Percentiles rank a stretch among this genome's conserved stretches.
Evolutionary conservation across 2,888 invertebrate genomes (phyloP).

Genomic region (Cybosia mesomella): DNA sequence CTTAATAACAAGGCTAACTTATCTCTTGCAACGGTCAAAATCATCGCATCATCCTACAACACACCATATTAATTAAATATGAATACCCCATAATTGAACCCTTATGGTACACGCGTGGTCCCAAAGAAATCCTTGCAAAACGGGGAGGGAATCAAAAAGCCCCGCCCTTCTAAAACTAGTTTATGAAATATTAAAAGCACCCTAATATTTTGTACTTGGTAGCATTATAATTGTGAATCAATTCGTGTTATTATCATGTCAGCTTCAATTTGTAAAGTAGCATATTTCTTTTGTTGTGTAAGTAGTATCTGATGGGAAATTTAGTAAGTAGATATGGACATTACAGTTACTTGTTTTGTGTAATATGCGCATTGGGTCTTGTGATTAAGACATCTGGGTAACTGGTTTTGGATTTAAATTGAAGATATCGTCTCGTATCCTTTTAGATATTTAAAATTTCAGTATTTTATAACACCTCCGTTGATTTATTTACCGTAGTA

Average conservation of each 20-base stretch:
- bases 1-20: conserved; percentile 2
- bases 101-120: conserved; percentile 79
- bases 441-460: background rate
- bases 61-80: conserved; percentile 83
- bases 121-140: conserved; percentile 57
- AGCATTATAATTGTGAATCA: conserved; percentile 79
- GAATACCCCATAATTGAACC: conserved; percentile 82
- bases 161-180: conserved; percentile 78
- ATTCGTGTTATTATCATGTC: conserved; percentile 84
- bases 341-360: conserved; percentile 31
- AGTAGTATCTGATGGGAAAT: conserved; percentile 69
- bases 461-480: too few species aligned
- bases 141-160: conserved; percentile 67
- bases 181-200: conserved; percentile 79
- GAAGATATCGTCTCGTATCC: background rate
- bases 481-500: too few species aligned
- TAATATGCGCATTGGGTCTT: background rate
- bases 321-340: conserved; percentile 49
- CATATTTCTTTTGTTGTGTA: conserved; percentile 53
- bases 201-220: conserved; percentile 61
- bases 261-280: conserved; percentile 75
- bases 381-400: conserved; percentile 14
- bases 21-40: conserved; percentile 66
- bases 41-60: conserved; percentile 47
- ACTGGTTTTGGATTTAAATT: conserved; percentile 7